A percentile compares a stretch with the other conserved stretches of the same genome.
phyloP scores from a whole-genome alignment of 2,888 invertebrate species.

The Bombylius major region DNA sequence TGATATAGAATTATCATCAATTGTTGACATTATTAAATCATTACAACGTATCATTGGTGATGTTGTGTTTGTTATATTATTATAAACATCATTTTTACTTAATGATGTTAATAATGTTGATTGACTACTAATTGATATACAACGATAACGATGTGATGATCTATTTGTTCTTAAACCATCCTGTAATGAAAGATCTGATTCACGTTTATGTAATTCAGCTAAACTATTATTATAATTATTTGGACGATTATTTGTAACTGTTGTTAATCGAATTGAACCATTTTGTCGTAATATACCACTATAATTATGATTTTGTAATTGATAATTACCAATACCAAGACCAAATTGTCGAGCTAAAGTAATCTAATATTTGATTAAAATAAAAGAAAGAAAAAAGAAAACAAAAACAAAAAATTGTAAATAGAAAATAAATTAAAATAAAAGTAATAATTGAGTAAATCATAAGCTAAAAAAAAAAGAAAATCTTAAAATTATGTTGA shows the following conservation, averaged over 20 bases:
- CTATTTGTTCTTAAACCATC: constrained; percentile 18
- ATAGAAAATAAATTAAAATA: not conserved
- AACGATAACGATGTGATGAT: constrained; percentile 24
- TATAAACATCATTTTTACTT: constrained; percentile 26
- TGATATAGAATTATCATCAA: constrained; percentile 1
- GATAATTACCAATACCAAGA: constrained; percentile 23
- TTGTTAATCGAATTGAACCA: constrained; percentile 32
- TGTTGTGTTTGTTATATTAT: constrained; percentile 11
- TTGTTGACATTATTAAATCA: not conserved
- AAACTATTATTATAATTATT: constrained; percentile 29
- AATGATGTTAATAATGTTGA: constrained; percentile 26
- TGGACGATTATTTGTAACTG: constrained; percentile 32
- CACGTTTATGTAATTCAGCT: constrained; percentile 22
- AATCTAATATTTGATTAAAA: constrained; percentile 18
- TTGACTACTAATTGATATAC: constrained; percentile 28
- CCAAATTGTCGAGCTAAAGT: constrained; percentile 33
- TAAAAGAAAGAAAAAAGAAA: not conserved
- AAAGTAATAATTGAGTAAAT: not conserved
- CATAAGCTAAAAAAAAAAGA: not conserved
- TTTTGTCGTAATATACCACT: constrained; percentile 30
- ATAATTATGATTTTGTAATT: constrained; percentile 30
- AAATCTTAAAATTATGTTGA: not conserved
- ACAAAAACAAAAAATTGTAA: not conserved
- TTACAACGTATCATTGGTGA: too few relatives aligned
- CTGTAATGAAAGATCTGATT: constrained; percentile 32